phyloP scores from a whole-genome alignment of 2,113 vertebrate species.

The Amphiprion ocellaris region DNA sequence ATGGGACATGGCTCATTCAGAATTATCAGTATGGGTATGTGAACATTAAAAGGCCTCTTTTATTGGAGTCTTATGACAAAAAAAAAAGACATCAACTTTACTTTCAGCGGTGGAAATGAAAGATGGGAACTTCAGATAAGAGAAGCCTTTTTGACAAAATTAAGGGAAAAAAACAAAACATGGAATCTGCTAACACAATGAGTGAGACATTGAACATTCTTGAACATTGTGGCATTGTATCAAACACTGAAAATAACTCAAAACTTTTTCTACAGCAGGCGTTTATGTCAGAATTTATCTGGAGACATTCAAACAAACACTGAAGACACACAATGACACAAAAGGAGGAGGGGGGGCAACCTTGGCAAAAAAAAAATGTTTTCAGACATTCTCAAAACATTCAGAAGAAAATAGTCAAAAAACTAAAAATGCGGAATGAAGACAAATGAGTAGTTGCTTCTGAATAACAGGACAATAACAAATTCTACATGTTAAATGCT shows the following conservation, averaged over 20 bases:
- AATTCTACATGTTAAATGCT: conserved; percentile 20
- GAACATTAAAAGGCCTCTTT: conserved; percentile 75
- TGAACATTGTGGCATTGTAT: conserved; percentile 55
- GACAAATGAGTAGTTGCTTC: conserved; percentile 64
- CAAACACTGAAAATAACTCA: conserved; percentile 55
- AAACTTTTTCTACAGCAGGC: conserved; percentile 23
- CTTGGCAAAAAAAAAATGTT: conserved; percentile 22
- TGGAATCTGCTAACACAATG: conserved; percentile 57
- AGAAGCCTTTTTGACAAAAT: conserved; percentile 72
- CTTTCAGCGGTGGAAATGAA: conserved; percentile 50
- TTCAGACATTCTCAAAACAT: conserved; percentile 57
- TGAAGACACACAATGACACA: conserved; percentile 60
- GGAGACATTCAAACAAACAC: conserved; percentile 67
- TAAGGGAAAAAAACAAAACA: conserved; percentile 26
- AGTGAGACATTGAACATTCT: conserved; percentile 64
- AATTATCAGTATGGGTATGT: conserved; percentile 69
- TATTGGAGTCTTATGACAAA: conserved; percentile 58
- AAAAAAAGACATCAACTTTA: conserved; percentile 54
- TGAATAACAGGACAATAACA: conserved; percentile 60
- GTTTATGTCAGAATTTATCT: conserved; percentile 60
- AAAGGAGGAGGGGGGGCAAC: conserved; percentile 34
- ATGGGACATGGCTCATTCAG: conserved; percentile 71
- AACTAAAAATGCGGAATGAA: conserved; percentile 39
- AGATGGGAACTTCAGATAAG: conserved; percentile 65
- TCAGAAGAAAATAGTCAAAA: conserved; percentile 48